These are phyloP conservation scores for Pseudomyrmex pallidus DNA, from an alignment of 1,140 invertebrate species.

Conservation along the genomic window DNA sequence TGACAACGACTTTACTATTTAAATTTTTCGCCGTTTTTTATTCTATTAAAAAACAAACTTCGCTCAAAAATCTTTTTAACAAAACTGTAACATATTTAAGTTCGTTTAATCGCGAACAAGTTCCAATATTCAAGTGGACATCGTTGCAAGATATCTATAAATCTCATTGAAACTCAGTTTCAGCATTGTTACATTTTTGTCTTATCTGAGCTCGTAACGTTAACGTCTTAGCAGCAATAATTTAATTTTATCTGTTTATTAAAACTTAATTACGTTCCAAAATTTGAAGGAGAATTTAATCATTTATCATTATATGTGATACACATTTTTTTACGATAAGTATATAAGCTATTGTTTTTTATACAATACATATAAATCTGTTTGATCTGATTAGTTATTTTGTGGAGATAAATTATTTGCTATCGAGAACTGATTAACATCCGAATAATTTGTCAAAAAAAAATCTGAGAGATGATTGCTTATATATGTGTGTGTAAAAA, in stretches of 20 bases:
- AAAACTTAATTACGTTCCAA: constrained; percentile 26
- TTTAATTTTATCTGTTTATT: constrained; percentile 55
- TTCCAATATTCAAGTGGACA: constrained; percentile 65
- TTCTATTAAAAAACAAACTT: constrained; percentile 76
- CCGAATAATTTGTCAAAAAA: constrained; percentile 16
- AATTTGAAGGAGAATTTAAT: constrained; percentile 17
- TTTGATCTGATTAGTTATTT: constrained; percentile 72
- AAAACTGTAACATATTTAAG: constrained; percentile 65
- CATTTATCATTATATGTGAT: constrained; percentile 34
- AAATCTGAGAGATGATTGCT: constrained; percentile 38
- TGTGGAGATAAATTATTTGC: constrained; percentile 74
- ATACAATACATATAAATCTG: constrained; percentile 64
- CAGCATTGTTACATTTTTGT: constrained; percentile 39
- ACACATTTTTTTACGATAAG: constrained; percentile 42
- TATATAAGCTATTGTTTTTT: constrained; percentile 58
- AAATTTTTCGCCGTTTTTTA: constrained; percentile 79
- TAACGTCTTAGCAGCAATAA: constrained; percentile 64
- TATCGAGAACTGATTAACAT: constrained; percentile 58
- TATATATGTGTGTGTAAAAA: constrained; percentile 49
- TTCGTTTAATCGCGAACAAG: constrained; percentile 71
- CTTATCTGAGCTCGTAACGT: constrained; percentile 53
- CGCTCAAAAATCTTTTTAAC: constrained; percentile 79
- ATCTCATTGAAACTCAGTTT: constrained; percentile 73
- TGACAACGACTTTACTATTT: constrained; percentile 80
- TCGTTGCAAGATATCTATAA: constrained; percentile 31